These are phyloP conservation scores for Ambastaia sidthimunki DNA, from an alignment of 2,797 vertebrate genomes.

Conservation along the genomic window DNA sequence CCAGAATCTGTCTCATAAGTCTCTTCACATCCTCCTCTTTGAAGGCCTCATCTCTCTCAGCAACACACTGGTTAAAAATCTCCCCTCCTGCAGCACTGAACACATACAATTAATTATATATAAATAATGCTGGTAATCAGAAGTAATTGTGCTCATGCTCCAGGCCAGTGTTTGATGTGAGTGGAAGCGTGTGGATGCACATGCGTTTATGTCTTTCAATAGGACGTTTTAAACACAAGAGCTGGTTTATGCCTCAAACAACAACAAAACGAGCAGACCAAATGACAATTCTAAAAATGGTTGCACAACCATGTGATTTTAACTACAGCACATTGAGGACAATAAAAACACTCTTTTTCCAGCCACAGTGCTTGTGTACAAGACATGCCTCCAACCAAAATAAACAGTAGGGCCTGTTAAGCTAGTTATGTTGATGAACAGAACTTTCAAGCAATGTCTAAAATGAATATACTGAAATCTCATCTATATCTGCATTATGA, in stretches of 20 bases:
- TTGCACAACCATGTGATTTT: slow-evolving; percentile 48
- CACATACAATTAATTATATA: slow-evolving; percentile 33
- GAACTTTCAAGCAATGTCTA: neutral
- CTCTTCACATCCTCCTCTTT: slow-evolving; percentile 88
- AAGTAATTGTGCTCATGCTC: neutral
- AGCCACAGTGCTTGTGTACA: neutral
- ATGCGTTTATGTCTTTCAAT: neutral
- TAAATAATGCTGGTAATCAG: slow-evolving; percentile 4
- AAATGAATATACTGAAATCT: neutral
- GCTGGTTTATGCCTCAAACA: neutral
- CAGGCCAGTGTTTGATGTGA: neutral
- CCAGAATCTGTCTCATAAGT: slow-evolving; percentile 90
- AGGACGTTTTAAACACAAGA: slow-evolving; percentile 18
- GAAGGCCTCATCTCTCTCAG: slow-evolving; percentile 88
- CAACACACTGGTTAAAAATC: slow-evolving; percentile 92
- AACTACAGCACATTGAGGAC: slow-evolving; percentile 2
- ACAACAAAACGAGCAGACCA: neutral
- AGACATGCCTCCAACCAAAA: slow-evolving; percentile 14
- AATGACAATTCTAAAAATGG: slow-evolving; percentile 24
- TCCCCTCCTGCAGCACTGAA: slow-evolving; percentile 89
- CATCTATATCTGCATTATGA: neutral
- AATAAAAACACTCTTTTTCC: neutral
- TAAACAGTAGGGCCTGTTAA: neutral
- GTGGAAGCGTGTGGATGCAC: neutral
- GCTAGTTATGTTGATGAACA: neutral